Evolutionary conservation across 1,140 invertebrate genomes (phyloP), one percentile per base, ranked within the genome.

Genomic region (Tetramorium parvispinum): DNA sequence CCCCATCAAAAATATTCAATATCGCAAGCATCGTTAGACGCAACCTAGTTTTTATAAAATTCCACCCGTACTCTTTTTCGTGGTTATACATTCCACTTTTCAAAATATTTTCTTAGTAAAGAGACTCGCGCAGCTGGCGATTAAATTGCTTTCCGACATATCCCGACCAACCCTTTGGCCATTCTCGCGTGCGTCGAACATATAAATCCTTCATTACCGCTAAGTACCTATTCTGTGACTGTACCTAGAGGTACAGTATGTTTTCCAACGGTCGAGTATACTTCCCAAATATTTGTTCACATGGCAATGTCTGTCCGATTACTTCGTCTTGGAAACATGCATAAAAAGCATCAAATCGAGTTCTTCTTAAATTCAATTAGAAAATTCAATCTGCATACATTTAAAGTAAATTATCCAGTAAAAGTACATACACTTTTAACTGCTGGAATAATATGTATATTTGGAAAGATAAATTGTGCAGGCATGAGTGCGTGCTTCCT

Each of bases 31-130:
- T 40, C 59, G 61, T 18, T 71, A 53, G 16, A 66, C 21, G 37
- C 24, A 43, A 71, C 21, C 37, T 43, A 46, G 37, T 71, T 82
- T 57, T 57, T 24, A 21, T 8, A 70, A 55, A 81, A 70, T 49
- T 81, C 16, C 16, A 27, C 2, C 18, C 3, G 8, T 43, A 24
- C 24, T 55, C 32, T 57, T 51, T 79, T 21, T 21, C 24, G 66
- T 16, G 37, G 7, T 59, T 71, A 82, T 16, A 24, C 37, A 53
- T 71, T 57, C 21, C 40, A 37, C 16, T 71, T 27, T 57, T 10
- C 21, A 57, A 71, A 71, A 82, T 82, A 57, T 82, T 71, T 82
- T 82, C 51, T 71, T 71, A 24, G 65, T 37, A 71, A 71, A 55
- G 49, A 82, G 8, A 51, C 53, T 63, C 24, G 43, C 46, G 32